These are phyloP conservation scores for Exaiptasia diaphana DNA, from an alignment of 64 coral and sea anemone species.

Conservation along the genomic window DNA sequence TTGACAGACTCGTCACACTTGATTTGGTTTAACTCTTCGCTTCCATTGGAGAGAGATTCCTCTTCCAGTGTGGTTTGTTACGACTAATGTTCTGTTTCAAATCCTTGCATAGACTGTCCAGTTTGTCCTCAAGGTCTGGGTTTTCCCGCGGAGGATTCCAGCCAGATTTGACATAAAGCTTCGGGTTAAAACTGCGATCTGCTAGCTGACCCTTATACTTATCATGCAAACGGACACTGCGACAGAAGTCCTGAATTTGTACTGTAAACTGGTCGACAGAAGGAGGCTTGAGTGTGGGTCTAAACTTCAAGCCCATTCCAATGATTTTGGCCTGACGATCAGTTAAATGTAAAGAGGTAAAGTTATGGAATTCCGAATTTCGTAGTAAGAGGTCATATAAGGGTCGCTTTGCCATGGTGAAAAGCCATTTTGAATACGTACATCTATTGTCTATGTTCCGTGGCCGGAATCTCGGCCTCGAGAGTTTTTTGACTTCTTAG, in stretches of 20 bases:
- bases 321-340: constrained; percentile 1
- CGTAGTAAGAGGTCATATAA: constrained; percentile 35
- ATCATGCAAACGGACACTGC: constrained; percentile 6
- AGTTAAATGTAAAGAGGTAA: constrained; percentile 11
- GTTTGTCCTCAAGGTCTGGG: constrained; percentile 44
- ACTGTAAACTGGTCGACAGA: neutral
- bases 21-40: neutral
- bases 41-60: neutral
- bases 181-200: constrained; percentile 43
- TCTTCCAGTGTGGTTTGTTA: constrained; percentile 6
- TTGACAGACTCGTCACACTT: constrained; percentile 9
- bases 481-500: constrained; percentile 23
- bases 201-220: neutral
- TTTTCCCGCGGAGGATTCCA: too few relatives aligned
- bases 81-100: neutral
- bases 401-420: constrained; percentile 37
- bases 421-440: constrained; percentile 26
- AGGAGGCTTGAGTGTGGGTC: constrained; percentile 7
- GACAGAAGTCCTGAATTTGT: constrained; percentile 46
- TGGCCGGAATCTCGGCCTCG: neutral
- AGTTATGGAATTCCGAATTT: constrained; percentile 57
- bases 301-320: constrained; percentile 41
- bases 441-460: constrained; percentile 40
- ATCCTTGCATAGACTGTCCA: constrained; percentile 25
- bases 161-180: constrained; percentile 7